Evolutionary conservation across 2,797 vertebrate species (phyloP).

Genomic region (Ptychadena robeensis): DNA sequence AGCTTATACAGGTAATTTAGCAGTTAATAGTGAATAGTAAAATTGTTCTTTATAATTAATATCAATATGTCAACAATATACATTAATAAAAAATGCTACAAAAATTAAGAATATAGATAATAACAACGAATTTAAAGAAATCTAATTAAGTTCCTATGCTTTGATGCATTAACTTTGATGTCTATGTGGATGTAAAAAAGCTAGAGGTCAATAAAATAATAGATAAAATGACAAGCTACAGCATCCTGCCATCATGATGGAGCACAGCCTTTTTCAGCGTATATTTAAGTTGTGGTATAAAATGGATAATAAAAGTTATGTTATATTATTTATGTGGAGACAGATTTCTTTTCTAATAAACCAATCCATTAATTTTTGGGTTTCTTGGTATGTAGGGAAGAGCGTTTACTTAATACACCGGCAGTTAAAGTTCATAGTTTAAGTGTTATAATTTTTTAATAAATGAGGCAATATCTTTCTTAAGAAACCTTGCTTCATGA

Average conservation of each 20-base stretch:
- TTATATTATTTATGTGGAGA: constrained; percentile 70
- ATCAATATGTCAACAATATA: background rate
- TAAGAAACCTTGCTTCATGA: too few species aligned
- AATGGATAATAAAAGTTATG: constrained; percentile 66
- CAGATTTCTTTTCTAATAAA: constrained; percentile 61
- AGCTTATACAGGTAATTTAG: too few species aligned
- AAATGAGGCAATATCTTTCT: too few species aligned
- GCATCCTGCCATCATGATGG: constrained; percentile 65
- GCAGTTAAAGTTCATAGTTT: too few species aligned
- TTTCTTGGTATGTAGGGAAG: too few species aligned
- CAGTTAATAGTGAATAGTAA: too few species aligned
- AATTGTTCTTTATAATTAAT: too few species aligned
- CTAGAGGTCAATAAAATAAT: constrained; percentile 68
- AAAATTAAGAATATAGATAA: background rate
- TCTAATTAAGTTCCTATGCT: constrained; percentile 25
- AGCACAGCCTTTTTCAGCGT: constrained; percentile 62
- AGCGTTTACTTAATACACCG: too few species aligned
- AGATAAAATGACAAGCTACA: constrained; percentile 65
- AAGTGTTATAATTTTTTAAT: too few species aligned
- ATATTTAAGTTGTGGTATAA: constrained; percentile 70
- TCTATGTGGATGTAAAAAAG: constrained; percentile 63
- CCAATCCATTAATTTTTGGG: background rate
- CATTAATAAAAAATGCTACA: background rate
- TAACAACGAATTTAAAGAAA: constrained; percentile 6
- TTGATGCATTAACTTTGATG: constrained; percentile 45